phyloP scores from a whole-genome alignment of 2,888 invertebrate species.

The Erebia aethiops region DNA sequence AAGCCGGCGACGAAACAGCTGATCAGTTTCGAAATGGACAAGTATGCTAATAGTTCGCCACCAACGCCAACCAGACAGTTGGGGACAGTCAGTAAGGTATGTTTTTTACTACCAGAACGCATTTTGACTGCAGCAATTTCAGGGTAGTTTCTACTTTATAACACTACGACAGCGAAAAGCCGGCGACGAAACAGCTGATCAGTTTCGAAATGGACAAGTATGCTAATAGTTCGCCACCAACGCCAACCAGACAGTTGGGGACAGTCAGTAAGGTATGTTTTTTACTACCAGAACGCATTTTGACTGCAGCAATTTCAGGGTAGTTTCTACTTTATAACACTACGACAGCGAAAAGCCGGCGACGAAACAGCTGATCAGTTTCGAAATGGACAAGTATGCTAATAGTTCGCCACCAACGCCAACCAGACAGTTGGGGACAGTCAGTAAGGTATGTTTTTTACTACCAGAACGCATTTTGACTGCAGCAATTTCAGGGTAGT shows the following conservation, averaged over 20 bases:
- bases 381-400: constrained; percentile 91
- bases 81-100: constrained; percentile 70
- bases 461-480: too few relatives aligned
- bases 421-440: constrained; percentile 82
- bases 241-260: constrained; percentile 86
- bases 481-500: too few relatives aligned
- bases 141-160: constrained; percentile 88
- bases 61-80: constrained; percentile 88
- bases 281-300: too few relatives aligned
- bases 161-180: constrained; percentile 95
- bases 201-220: constrained; percentile 93
- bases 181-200: constrained; percentile 91
- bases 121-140: constrained; percentile 50
- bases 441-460: constrained; percentile 62
- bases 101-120: not conserved
- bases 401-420: constrained; percentile 91
- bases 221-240: constrained; percentile 88
- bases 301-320: too few relatives aligned
- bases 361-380: constrained; percentile 91
- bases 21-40: constrained; percentile 93
- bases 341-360: constrained; percentile 95
- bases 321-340: constrained; percentile 86
- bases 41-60: constrained; percentile 88
- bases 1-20: constrained; percentile 92
- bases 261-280: constrained; percentile 74